phyloP scores from a whole-genome alignment of 2,113 vertebrate genomes.

The Callipepla californica region DNA sequence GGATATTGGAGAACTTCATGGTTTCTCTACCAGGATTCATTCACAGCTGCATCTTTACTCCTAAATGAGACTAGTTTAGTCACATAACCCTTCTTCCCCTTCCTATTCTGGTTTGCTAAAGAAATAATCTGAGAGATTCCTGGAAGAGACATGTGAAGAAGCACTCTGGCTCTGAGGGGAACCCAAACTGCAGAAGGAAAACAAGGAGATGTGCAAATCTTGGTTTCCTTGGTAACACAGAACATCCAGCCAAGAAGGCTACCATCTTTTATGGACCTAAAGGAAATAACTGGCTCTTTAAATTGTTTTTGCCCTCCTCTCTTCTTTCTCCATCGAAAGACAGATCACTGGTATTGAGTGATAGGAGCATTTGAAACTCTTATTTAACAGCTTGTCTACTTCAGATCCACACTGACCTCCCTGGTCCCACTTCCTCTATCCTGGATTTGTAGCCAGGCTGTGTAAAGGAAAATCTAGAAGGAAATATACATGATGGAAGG shows the following conservation, averaged over 20 bases:
- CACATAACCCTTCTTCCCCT: neutral
- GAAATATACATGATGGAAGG: neutral
- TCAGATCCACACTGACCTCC: neutral
- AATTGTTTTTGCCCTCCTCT: neutral
- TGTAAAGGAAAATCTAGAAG: constrained; percentile 37
- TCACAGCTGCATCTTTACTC: neutral
- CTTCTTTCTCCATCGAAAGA: neutral
- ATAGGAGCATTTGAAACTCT: neutral
- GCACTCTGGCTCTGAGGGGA: neutral
- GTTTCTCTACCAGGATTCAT: neutral
- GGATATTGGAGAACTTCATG: neutral
- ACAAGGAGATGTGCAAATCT: neutral
- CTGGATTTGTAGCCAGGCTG: neutral
- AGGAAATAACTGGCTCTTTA: neutral
- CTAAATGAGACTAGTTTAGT: neutral
- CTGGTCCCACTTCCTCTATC: constrained; percentile 36
- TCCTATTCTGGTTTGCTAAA: neutral
- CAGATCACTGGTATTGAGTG: neutral
- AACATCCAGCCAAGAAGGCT: neutral
- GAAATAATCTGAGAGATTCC: neutral
- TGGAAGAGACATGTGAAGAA: neutral
- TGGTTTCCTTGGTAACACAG: neutral
- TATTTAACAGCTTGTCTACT: neutral
- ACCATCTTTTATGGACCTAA: neutral
- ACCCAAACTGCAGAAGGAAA: neutral